A percentile compares a stretch with the other conserved stretches of the same genome.
Conservation (phyloP, 2,113 vertebrate species). For the Platichthys stellatus region DNA sequence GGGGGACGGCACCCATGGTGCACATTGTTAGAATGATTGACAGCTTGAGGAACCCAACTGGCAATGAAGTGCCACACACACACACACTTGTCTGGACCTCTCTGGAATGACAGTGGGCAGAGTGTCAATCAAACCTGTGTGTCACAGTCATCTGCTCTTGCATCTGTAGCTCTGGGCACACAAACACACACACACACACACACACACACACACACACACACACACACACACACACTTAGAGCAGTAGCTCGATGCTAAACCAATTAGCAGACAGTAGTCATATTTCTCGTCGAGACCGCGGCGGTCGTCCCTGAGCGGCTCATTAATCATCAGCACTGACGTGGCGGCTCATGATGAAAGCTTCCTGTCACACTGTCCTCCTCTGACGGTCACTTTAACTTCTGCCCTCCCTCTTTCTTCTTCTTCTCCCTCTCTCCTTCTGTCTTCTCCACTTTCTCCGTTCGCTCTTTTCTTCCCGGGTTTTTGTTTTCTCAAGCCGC, state of each 20-base stretch:
- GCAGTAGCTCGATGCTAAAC: constrained; percentile 75
- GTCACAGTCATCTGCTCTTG: constrained; percentile 49
- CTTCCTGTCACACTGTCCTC: constrained; percentile 61
- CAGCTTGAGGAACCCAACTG: constrained; percentile 64
- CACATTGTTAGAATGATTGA: constrained; percentile 74
- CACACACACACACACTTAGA: constrained; percentile 11
- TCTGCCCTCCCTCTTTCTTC: constrained; percentile 39
- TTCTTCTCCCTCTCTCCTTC: neutral
- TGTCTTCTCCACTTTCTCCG: constrained; percentile 34
- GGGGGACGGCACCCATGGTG: constrained; percentile 58
- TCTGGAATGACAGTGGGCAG: constrained; percentile 29
- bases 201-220: constrained; percentile 8
- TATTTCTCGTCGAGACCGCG: constrained; percentile 58
- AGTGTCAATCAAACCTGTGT: constrained; percentile 59
- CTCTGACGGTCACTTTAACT: constrained; percentile 23
- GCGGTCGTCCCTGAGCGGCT: constrained; percentile 56
- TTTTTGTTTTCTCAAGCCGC: constrained; percentile 70
- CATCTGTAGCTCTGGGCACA: constrained; percentile 54
- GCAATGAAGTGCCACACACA: constrained; percentile 42
- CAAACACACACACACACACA: constrained; percentile 18
- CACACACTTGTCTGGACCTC: constrained; percentile 24
- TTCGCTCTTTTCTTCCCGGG: constrained; percentile 37
- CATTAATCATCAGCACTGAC: constrained; percentile 80
- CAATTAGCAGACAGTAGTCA: constrained; percentile 76
- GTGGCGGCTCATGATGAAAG: constrained; percentile 66